Evolutionary conservation across 2,888 invertebrate genomes (phyloP), one percentile per base, ranked within the genome.

Genomic region (Eristalis intricaria): DNA sequence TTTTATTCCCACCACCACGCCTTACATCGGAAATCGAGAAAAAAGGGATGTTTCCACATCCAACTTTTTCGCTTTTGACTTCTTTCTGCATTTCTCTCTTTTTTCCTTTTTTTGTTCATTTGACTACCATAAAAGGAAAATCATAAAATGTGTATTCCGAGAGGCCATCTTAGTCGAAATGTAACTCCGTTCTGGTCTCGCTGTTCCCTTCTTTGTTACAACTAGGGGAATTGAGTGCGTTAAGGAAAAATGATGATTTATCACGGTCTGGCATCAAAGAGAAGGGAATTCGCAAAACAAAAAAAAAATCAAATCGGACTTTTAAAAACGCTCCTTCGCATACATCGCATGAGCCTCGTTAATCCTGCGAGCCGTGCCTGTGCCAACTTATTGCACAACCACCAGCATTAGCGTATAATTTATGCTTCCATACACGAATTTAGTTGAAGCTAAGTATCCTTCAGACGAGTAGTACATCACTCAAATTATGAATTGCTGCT

Each of bases 211-310:
- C 26, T 60, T n/a, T 60, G 60, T 60, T 26, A 15, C 60, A 65
- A 23, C 13, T 8, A 23, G 15, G 32, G 66, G 11, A 38, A 56
- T 35, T 32, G 3, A 7, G 4, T 40, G 26, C 26, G 23, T 61
- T 4, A 60, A 70, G n/a, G 22, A 50, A 70, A 78, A 69, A 79
- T 50, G 64, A 68, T 80, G 73, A 80, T 80, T 80, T 80, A 80
- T 80, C 35, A 60, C 61, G 26, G 66, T 66, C 66, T 79, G 73
- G 61, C 73, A 50, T 32, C 5, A 38, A 35, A 63, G 56, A 10
- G 32, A 40, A 71, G 8, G 10, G 11, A 58, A 63, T 50, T 19
- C 50, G 19, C 11, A 50, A 61, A 29, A 60, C 1, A 26, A 26
- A n/a, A n/a, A n/a, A n/a, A n/a, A n/a, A n/a, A n/a, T n/a, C n/a